These are phyloP conservation scores for Pasiphila rectangulata DNA, from an alignment of 2,888 invertebrate genomes.

Conservation along the genomic window DNA sequence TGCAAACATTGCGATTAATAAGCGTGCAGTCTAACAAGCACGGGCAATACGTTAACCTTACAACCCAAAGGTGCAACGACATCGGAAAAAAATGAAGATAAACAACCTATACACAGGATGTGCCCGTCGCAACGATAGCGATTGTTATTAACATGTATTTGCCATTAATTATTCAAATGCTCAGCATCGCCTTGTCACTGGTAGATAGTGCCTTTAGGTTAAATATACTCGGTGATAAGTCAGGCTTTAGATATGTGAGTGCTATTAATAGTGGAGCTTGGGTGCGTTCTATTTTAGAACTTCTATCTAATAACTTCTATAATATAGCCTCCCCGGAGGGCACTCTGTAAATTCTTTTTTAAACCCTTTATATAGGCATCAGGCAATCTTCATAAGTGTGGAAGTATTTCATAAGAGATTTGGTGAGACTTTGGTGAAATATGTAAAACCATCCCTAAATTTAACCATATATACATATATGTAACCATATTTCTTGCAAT, in stretches of 20 bases:
- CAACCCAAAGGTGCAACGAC: constrained; percentile 23
- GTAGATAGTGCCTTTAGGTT: constrained; percentile 15
- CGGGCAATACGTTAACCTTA: constrained; percentile 3
- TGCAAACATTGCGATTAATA: constrained; percentile 9
- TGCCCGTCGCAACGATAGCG: constrained; percentile 44
- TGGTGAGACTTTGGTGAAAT: too few species aligned
- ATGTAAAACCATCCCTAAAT: too few species aligned
- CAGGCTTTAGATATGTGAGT: constrained; percentile 15
- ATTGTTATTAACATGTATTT: constrained; percentile 49
- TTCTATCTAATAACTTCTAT: background rate
- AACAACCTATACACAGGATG: constrained; percentile 43
- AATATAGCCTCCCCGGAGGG: background rate
- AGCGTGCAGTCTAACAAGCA: constrained; percentile 1
- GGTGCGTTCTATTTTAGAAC: constrained; percentile 10
- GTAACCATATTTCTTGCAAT: too few species aligned
- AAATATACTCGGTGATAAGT: constrained; percentile 19
- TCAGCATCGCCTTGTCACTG: constrained; percentile 23
- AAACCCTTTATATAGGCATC: too few species aligned
- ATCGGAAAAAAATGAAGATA: constrained; percentile 33
- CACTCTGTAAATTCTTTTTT: background rate
- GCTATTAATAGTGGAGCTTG: constrained; percentile 4
- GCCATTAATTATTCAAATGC: constrained; percentile 47
- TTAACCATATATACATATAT: too few species aligned
- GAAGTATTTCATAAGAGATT: too few species aligned
- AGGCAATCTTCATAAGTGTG: background rate